phyloP scores from a whole-genome alignment of 1,140 invertebrate genomes.

The Ostrea edulis region DNA sequence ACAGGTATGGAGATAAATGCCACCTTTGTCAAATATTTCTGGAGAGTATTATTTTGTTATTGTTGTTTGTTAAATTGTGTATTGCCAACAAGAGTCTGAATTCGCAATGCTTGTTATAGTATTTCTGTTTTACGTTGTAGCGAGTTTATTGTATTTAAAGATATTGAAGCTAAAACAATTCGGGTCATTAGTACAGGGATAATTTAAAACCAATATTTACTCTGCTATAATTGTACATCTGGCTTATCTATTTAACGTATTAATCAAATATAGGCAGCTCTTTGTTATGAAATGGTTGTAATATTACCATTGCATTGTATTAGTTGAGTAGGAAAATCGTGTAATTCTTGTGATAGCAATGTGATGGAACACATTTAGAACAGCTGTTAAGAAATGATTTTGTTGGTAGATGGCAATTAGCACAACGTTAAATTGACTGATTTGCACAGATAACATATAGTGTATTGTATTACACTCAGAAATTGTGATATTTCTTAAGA shows the following conservation, averaged over 20 bases:
- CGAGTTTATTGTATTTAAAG: conserved; percentile 4
- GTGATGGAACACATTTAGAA: not conserved
- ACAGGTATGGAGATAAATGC: not conserved
- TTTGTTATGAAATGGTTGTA: conserved; percentile 29
- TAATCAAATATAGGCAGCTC: conserved; percentile 25
- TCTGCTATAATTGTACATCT: not conserved
- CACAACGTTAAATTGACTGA: too few relatives aligned
- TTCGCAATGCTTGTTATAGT: not conserved
- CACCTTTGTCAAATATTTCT: not conserved
- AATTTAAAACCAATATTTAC: conserved; percentile 22
- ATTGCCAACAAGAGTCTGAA: not conserved
- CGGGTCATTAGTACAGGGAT: conserved; percentile 21
- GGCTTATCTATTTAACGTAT: conserved; percentile 27
- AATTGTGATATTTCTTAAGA: too few relatives aligned
- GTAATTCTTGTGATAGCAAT: not conserved
- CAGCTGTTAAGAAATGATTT: not conserved
- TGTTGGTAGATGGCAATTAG: not conserved
- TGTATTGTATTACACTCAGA: too few relatives aligned
- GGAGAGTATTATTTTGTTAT: not conserved
- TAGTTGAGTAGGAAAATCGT: not conserved
- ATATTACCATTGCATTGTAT: conserved; percentile 13
- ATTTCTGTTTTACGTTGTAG: not conserved
- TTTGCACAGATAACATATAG: too few relatives aligned
- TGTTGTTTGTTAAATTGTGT: conserved; percentile 4
- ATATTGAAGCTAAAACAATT: conserved; percentile 8